Base-by-base conservation (phyloP, 2,113 vertebrate genomes). In the Psilopogon haemacephalus region DNA sequence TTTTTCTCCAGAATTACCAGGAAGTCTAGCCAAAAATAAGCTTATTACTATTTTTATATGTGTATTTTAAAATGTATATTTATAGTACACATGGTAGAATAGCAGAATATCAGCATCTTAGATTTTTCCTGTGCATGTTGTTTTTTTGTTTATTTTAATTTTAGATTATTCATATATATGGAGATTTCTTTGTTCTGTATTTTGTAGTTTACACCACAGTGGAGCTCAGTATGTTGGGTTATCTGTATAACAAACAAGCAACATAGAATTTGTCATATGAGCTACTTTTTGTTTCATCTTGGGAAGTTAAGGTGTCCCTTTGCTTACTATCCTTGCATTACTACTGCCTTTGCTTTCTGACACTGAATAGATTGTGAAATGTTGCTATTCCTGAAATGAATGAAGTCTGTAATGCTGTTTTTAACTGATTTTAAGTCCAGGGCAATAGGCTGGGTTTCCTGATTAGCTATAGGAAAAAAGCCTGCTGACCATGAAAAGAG, bases 401-500 rank as follows among this genome's bases (percentile, higher is more conserved):
- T 40, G 7, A 30, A 94, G 62, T 55, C 77, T 55, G 7, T 76
- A 1, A 0, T 44, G 71, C 58, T 81, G 48, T 46, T 75, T 90
- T 90, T 59, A 30, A 50, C 64, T 2, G 5, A 44, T 85, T 70
- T 93, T 50, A 64, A n/a, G 89, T 94, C 42, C 59, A 86, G 35
- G 14, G 52, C 80, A 90, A 4, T 37, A 42, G 17, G 24, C 73
- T 87, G 58, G 24, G 16, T 55, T 96, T 71, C 46, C 82, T 55
- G 72, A 52, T 94, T 90, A 90, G 50, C n/a, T 81, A 32, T 54
- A 28, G 84, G 55, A n/a, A 75, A 95, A 94, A 79, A 21, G 33
- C 73, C 58, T 71, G 50, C 55, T 82, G 62, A 64, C 35, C 44
- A 67, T 2, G 42, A 88, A 38, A 50, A 76, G 74, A 81, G 28